Percentiles rank a stretch among this genome's conserved stretches.
phyloP scores from a whole-genome alignment of 1,140 invertebrate genomes.

The Zaprionus davidi region DNA sequence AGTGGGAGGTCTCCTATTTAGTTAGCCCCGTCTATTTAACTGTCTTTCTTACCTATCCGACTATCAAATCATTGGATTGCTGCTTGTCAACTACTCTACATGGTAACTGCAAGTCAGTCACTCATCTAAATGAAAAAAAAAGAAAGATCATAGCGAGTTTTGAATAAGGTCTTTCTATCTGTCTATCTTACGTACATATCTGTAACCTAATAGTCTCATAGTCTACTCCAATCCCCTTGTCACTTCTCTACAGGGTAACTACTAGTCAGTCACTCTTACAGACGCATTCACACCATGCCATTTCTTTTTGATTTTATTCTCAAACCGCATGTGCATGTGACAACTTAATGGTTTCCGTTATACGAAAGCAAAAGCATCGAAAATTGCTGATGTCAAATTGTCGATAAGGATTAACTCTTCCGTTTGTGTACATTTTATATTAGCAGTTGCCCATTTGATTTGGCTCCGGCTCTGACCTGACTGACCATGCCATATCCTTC shows the following conservation, averaged over 20 bases:
- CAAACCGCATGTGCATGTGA: conserved; percentile 64
- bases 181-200: too few species aligned
- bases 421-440: conserved; percentile 79
- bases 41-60: too few species aligned
- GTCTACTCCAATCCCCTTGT: neutral
- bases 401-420: conserved; percentile 80
- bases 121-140: too few species aligned
- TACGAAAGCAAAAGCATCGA: conserved; percentile 78
- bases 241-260: neutral
- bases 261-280: neutral
- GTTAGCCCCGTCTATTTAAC: too few species aligned
- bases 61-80: too few species aligned
- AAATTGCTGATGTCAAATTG: conserved; percentile 81
- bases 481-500: neutral
- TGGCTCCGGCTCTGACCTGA: conserved; percentile 25
- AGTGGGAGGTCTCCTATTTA: too few species aligned
- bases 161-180: too few species aligned
- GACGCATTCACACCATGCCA: neutral
- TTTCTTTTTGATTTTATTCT: conserved; percentile 18
- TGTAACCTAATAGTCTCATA: too few species aligned
- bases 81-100: too few species aligned
- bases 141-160: too few species aligned
- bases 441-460: conserved; percentile 78
- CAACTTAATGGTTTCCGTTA: conserved; percentile 80
- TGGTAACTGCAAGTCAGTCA: too few species aligned